phyloP scores from a whole-genome alignment of 2,797 vertebrate genomes.

The Rhadinocentrus ornatus region DNA sequence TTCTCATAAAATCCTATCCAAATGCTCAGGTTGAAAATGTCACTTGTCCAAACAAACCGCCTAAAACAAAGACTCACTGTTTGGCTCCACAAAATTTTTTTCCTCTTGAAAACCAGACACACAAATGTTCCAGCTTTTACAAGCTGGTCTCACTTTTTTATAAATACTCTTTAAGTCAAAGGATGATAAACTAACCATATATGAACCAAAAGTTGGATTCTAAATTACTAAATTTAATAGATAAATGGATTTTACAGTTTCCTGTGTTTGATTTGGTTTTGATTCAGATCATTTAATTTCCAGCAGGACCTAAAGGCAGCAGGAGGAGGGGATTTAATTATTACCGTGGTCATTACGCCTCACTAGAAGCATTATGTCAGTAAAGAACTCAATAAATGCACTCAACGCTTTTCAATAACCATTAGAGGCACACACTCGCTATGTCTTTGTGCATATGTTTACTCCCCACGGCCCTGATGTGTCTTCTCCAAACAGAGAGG shows the following conservation, averaged over 20 bases:
- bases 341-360: slow-evolving; percentile 29
- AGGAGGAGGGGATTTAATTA: slow-evolving; percentile 57
- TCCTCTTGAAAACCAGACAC: background rate
- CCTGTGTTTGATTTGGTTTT: slow-evolving; percentile 17
- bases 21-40: slow-evolving; percentile 9
- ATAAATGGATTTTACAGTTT: background rate
- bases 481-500: slow-evolving; percentile 1
- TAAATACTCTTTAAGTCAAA: background rate
- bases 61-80: background rate
- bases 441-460: slow-evolving; percentile 27
- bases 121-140: background rate
- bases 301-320: slow-evolving; percentile 42
- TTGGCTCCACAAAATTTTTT: background rate
- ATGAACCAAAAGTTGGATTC: background rate
- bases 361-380: slow-evolving; percentile 29
- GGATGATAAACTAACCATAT: background rate
- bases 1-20: background rate
- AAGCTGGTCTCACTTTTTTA: slow-evolving; percentile 1
- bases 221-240: background rate
- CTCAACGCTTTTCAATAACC: slow-evolving; percentile 50
- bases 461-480: slow-evolving; percentile 26
- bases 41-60: background rate
- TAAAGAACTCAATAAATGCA: slow-evolving; percentile 15
- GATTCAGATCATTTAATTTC: slow-evolving; percentile 14
- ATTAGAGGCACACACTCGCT: slow-evolving; percentile 3